Evolutionary conservation across 1,140 invertebrate species (phyloP), one percentile per base, ranked within the genome.

Genomic region (Uloborus diversus): DNA sequence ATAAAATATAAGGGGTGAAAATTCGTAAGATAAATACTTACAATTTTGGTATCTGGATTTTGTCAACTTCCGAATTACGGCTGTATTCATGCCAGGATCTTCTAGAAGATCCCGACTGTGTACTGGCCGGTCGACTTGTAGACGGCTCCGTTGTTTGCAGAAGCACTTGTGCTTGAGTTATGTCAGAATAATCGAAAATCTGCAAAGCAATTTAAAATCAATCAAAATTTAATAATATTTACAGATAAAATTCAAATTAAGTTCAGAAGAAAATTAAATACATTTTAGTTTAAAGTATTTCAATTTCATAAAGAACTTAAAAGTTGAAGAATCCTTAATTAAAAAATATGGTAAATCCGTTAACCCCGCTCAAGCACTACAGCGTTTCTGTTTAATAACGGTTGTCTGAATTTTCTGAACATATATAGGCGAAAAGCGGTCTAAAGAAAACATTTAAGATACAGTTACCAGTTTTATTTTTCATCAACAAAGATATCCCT

Each of bases 1-100:
- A 42, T 42, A 13, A 42, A 42, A 42, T 42, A 42, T 13, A 42
- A 42, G 9, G 17, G 9, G 9, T 42, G 9, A 42, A 42, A 42
- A 42, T 42, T 42, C 17, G 2, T 42, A 42, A 1, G 2, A 0
- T 42, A 42, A 42, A 20, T 28, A 94, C 94, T 95, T 90, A 97
- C 95, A 97, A 90, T 94, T 98, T 98, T 86, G 95, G 94, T 90
- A 98, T 98, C 89, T 97, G 94, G 83, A 97, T 95, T 90, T 96
- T 97, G 86, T 96, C 95, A 61, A 93, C 93, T 86, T 97, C 94
- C 84, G 94, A 95, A 85, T 96, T 94, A 79, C 94, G 89, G 30
- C 94, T 94, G 86, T 96, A 96, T 87, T 96, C 85, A 69, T 85
- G 83, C 85, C 85, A 86, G 7, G 84, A 82, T 49, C 85, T 75